Percentiles rank a stretch among this genome's conserved stretches.
Conservation (phyloP, 2,797 vertebrate species). For the Pangasius macronema region DNA sequence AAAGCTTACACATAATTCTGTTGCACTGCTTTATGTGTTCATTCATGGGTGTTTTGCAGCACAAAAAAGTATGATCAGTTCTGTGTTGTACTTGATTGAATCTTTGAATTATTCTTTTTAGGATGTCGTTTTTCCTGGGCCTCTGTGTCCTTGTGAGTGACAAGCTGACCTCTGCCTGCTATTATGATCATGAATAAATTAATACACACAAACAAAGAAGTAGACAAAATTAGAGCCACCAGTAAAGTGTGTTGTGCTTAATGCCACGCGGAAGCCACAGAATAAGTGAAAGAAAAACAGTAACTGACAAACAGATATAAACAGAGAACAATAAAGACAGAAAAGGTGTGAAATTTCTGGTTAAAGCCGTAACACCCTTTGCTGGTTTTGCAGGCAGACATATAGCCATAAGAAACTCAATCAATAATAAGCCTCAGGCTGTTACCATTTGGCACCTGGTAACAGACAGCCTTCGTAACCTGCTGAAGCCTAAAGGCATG, state of each 20-base stretch:
- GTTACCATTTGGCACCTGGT: conserved; percentile 5
- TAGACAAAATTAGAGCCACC: background rate
- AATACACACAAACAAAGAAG: conserved; percentile 33
- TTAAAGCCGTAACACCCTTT: conserved; percentile 20
- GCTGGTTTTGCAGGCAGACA: conserved; percentile 15
- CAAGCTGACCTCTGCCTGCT: conserved; percentile 10
- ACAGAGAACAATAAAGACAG: background rate
- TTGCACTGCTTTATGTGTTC: conserved; percentile 22
- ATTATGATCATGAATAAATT: conserved; percentile 47
- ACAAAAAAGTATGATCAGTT: background rate
- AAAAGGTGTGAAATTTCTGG: conserved; percentile 12
- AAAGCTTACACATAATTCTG: conserved; percentile 21
- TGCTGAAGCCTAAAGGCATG: conserved; percentile 19
- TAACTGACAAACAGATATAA: conserved; percentile 3
- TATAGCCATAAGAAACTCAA: conserved; percentile 1
- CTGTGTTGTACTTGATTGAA: background rate
- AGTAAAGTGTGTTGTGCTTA: background rate
- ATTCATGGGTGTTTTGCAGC: conserved; percentile 6
- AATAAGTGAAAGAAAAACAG: conserved; percentile 2
- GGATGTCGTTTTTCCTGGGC: background rate
- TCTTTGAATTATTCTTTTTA: background rate
- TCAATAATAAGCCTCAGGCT: background rate
- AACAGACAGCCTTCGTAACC: background rate
- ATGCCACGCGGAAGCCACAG: background rate
- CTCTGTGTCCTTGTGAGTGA: background rate